phyloP scores from a whole-genome alignment of 2,888 invertebrate species.

The Orthosia gracilis region DNA sequence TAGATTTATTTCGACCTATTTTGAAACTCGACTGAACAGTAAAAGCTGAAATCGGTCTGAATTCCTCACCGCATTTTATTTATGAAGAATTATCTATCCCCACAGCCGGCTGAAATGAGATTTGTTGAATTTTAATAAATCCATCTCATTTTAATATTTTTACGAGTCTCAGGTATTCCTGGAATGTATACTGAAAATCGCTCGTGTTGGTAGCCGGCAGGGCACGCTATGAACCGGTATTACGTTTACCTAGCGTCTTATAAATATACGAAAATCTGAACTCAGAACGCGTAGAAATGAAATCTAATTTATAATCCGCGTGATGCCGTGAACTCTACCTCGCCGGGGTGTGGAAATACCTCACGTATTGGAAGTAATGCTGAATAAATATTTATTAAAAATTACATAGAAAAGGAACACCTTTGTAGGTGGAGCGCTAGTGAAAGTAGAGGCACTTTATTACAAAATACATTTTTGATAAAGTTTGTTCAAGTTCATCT shows the following conservation, averaged over 20 bases:
- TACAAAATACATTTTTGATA: conserved; percentile 58
- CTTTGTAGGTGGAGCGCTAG: conserved; percentile 56
- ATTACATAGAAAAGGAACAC: conserved; percentile 77
- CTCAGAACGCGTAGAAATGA: conserved; percentile 74
- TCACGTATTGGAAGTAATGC: conserved; percentile 76
- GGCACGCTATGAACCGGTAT: conserved; percentile 52
- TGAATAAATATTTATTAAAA: conserved; percentile 88
- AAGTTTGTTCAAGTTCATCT: conserved; percentile 31
- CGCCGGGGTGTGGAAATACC: conserved; percentile 73
- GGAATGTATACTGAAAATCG: conserved; percentile 56
- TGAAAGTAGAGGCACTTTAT: conserved; percentile 60
- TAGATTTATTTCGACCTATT: conserved; percentile 28
- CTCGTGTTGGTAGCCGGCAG: conserved; percentile 37
- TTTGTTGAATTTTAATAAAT: conserved; percentile 75
- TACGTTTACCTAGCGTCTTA: conserved; percentile 57
- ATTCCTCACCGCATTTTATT: conserved; percentile 58
- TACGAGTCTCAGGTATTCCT: conserved; percentile 57
- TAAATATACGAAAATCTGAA: conserved; percentile 68
- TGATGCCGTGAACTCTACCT: conserved; percentile 71
- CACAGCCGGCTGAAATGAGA: conserved; percentile 65
- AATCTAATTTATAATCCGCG: conserved; percentile 82
- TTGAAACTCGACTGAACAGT: conserved; percentile 30
- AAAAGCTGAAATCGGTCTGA: conserved; percentile 28
- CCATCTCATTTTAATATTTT: conserved; percentile 75
- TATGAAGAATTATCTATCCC: conserved; percentile 60